A percentile compares a stretch with the other conserved stretches of the same genome.
Evolutionary conservation across 2,888 invertebrate species (phyloP).

Genomic region (Sphinx pinastri): DNA sequence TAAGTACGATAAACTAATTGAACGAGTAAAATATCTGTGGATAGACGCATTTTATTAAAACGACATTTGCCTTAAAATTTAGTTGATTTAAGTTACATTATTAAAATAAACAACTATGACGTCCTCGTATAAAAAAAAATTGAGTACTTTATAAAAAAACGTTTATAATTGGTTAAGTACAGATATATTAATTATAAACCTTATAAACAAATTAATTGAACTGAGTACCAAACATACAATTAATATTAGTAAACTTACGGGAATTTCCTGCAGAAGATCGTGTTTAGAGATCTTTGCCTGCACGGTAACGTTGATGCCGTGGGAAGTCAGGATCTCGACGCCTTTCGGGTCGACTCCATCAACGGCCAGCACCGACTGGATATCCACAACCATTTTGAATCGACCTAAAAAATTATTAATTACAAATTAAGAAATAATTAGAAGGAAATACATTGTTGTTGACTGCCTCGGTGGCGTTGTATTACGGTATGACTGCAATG

Average conservation of each 20-base stretch:
- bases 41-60: no score
- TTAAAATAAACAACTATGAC: no score
- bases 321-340: conserved; percentile 89
- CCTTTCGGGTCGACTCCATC: conserved; percentile 96
- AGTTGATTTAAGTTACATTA: no score
- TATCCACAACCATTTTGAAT: conserved; percentile 81
- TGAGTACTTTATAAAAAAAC: no score
- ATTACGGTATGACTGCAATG: no score
- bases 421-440: not conserved
- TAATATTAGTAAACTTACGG: conserved; percentile 82
- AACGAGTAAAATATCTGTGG: no score
- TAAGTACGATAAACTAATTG: not conserved
- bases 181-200: no score
- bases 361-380: conserved; percentile 93
- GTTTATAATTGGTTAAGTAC: no score
- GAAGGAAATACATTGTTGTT: not conserved
- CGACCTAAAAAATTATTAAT: conserved; percentile 26
- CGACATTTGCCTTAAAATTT: no score
- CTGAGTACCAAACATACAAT: not conserved
- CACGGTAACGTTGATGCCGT: conserved; percentile 91
- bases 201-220: not conserved
- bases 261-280: conserved; percentile 91
- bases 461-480: no score
- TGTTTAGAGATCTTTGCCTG: conserved; percentile 91
- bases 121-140: no score